A percentile compares a stretch with the other conserved stretches of the same genome.
Conservation (phyloP, 2,113 vertebrate species). For the Alligator mississippiensis region DNA sequence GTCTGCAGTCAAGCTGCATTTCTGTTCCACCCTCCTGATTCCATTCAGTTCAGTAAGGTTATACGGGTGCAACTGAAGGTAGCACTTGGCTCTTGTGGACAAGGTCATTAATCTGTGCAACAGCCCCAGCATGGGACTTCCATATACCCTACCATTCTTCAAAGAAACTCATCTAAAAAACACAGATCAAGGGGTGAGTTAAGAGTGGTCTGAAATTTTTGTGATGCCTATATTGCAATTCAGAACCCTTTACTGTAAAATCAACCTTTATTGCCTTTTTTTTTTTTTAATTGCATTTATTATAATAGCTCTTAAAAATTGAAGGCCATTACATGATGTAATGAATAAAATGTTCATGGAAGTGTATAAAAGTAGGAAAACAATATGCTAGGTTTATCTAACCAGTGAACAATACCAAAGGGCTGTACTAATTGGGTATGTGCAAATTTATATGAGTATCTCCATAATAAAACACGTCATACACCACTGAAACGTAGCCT, state of each 20-base stretch:
- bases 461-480: background rate
- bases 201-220: background rate
- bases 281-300: background rate
- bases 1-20: background rate
- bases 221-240: background rate
- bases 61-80: background rate
- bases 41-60: background rate
- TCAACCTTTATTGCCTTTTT: background rate
- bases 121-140: background rate
- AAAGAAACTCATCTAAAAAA: background rate
- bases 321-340: background rate
- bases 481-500: background rate
- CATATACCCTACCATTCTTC: accelerated
- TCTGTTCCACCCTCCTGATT: background rate
- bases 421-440: background rate
- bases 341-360: background rate
- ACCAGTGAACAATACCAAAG: background rate
- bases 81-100: background rate
- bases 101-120: background rate
- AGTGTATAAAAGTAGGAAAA: background rate
- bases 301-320: background rate
- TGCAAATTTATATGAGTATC: background rate
- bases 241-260: background rate
- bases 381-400: background rate
- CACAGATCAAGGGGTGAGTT: background rate